These are phyloP conservation scores for Drosophila vallismaia DNA, from an alignment of 2,888 invertebrate species.

Conservation along the genomic window DNA sequence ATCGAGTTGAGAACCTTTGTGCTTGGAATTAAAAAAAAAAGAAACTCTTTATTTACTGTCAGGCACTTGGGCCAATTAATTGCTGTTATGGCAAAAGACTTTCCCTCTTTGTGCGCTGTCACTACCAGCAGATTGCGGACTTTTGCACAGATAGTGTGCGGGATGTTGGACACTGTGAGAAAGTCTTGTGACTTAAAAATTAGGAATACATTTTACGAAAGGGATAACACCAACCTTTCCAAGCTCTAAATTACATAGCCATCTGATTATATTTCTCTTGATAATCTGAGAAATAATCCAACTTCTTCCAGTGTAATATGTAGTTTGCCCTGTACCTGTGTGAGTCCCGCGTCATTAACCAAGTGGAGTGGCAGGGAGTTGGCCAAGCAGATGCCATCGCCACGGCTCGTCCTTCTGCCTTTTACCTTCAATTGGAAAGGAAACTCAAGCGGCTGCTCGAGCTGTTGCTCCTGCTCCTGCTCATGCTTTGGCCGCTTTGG, in stretches of 20 bases:
- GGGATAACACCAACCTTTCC: not conserved
- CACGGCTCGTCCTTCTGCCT: conserved; percentile 20
- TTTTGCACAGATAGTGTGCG: conserved; percentile 43
- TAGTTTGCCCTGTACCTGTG: conserved; percentile 55
- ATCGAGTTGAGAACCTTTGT: conserved; percentile 27
- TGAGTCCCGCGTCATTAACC: conserved; percentile 71
- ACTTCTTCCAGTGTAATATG: not conserved
- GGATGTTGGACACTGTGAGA: conserved; percentile 8
- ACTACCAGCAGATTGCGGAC: conserved; percentile 51
- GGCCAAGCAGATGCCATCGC: conserved; percentile 71
- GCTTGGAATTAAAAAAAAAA: conserved; percentile 38
- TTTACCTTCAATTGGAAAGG: conserved; percentile 42
- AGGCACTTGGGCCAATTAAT: conserved; percentile 67
- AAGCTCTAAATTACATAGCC: not conserved
- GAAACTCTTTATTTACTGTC: conserved; percentile 64
- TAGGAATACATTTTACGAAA: too few relatives aligned
- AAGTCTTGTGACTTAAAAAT: not conserved
- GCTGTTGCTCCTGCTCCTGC: conserved; percentile 54
- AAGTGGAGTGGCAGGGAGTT: conserved; percentile 30
- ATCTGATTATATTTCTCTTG: not conserved
- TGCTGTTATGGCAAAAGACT: conserved; percentile 48
- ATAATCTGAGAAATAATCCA: not conserved
- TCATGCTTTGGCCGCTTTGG: conserved; percentile 8
- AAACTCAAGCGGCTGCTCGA: conserved; percentile 67
- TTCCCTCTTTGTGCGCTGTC: conserved; percentile 53